These are phyloP conservation scores for Aurelia sp. DNA, from an alignment of 30 jellyfish, hydroid and myxozoan species.

Conservation along the genomic window DNA sequence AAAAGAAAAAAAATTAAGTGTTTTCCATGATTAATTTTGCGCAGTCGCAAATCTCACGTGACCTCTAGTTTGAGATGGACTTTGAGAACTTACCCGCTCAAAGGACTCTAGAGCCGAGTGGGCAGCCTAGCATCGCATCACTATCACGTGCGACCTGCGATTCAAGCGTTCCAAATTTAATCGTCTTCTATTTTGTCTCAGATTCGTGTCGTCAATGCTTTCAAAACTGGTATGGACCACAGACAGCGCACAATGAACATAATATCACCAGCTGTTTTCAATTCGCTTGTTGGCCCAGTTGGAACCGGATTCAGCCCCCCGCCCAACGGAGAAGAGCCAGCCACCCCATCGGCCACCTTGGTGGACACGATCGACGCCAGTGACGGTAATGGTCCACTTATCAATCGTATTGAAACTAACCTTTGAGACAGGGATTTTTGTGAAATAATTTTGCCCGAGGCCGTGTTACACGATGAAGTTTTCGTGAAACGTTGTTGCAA, in stretches of 20 bases:
- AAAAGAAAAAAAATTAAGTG: too few relatives aligned
- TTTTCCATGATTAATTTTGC: too few relatives aligned
- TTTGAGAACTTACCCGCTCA: too few relatives aligned
- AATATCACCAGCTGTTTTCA: constrained; percentile 97
- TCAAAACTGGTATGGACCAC: constrained; percentile 95
- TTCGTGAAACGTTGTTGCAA: too few relatives aligned
- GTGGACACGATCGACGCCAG: constrained; percentile 52
- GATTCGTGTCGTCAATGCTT: constrained; percentile 99
- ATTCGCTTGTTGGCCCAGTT: constrained; percentile 95
- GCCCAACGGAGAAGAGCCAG: constrained; percentile 46
- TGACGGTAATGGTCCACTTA: constrained; percentile 69
- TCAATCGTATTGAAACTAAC: constrained; percentile 57
- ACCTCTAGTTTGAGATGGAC: too few relatives aligned
- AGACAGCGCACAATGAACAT: constrained; percentile 96
- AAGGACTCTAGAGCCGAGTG: too few relatives aligned
- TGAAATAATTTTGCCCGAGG: too few relatives aligned
- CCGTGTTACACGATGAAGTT: too few relatives aligned
- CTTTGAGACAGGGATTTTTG: background rate
- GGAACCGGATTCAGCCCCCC: constrained; percentile 67
- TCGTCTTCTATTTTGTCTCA: background rate
- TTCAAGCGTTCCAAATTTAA: too few relatives aligned
- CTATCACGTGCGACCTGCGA: too few relatives aligned
- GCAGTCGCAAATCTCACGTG: too few relatives aligned
- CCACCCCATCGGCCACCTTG: constrained; percentile 76
- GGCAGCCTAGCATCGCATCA: too few relatives aligned